phyloP scores from a whole-genome alignment of 2,888 invertebrate genomes.

The Baccha elongata region DNA sequence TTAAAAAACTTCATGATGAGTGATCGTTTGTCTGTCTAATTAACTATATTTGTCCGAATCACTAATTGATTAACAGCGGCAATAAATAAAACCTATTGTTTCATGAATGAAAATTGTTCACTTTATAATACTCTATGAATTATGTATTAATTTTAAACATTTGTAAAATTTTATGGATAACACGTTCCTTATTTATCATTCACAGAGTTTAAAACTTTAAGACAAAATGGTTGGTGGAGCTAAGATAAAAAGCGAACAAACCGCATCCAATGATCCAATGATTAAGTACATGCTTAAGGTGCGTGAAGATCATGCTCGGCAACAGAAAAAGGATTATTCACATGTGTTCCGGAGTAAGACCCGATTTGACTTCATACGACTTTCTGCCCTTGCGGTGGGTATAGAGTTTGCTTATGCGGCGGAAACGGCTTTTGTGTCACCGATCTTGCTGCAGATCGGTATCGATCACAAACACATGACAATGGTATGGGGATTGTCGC shows the following conservation, averaged over 20 bases:
- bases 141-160: too few species aligned
- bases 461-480: slow-evolving; percentile 86
- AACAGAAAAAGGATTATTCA: slow-evolving; percentile 81
- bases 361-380: slow-evolving; percentile 79
- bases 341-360: slow-evolving; percentile 82
- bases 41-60: too few species aligned
- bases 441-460: slow-evolving; percentile 85
- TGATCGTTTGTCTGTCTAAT: too few species aligned
- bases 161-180: too few species aligned
- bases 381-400: slow-evolving; percentile 82
- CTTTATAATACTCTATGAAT: too few species aligned
- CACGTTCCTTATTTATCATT: too few species aligned
- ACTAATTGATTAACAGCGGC: too few species aligned
- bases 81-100: too few species aligned
- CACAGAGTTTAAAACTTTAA: neutral
- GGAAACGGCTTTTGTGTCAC: slow-evolving; percentile 87
- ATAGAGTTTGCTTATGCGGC: slow-evolving; percentile 87
- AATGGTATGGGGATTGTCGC: slow-evolving; percentile 82
- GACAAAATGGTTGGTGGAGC: slow-evolving; percentile 80
- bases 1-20: too few species aligned
- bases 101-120: too few species aligned
- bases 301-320: slow-evolving; percentile 80
- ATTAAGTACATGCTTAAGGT: slow-evolving; percentile 81
- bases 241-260: slow-evolving; percentile 75
- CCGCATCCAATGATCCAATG: slow-evolving; percentile 79